Evolutionary conservation across 2,888 invertebrate genomes (phyloP).

Genomic region (Eilema depressum): DNA sequence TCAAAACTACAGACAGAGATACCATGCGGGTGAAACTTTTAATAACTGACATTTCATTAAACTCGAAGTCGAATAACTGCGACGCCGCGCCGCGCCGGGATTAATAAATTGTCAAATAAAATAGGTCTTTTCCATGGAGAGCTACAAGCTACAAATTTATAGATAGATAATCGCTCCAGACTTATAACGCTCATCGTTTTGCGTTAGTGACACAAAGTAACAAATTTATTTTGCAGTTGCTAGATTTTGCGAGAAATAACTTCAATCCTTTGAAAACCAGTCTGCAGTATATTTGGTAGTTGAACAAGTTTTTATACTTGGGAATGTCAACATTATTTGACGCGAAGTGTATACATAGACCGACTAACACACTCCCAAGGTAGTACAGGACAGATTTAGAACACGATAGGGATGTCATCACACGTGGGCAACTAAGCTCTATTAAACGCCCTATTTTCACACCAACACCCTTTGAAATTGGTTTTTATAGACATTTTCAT

Average conservation of each 20-base stretch:
- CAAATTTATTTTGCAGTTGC: not conserved
- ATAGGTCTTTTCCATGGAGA: not conserved
- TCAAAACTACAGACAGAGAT: not conserved
- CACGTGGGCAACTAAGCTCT: conserved; percentile 68
- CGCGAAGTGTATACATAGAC: conserved; percentile 34
- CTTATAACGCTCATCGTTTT: not conserved
- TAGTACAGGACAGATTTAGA: conserved; percentile 76
- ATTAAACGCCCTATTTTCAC: conserved; percentile 79
- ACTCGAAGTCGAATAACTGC: too few relatives aligned
- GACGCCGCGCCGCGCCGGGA: too few relatives aligned
- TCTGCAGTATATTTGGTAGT: conserved; percentile 16
- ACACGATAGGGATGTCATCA: conserved; percentile 79
- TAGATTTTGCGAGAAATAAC: not conserved
- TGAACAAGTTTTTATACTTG: conserved; percentile 29
- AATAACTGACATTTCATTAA: too few relatives aligned
- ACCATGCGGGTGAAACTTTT: not conserved
- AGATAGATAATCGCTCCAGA: not conserved
- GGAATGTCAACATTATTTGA: conserved; percentile 32
- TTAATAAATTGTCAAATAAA: conserved; percentile 2
- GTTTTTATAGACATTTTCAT: conserved; percentile 66
- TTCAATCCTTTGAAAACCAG: not conserved
- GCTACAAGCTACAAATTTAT: not conserved
- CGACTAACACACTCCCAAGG: conserved; percentile 53
- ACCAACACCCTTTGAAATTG: conserved; percentile 75
- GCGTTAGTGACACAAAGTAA: not conserved